phyloP scores from a whole-genome alignment of 2,113 vertebrate genomes.

The Turdus rufiventris region DNA sequence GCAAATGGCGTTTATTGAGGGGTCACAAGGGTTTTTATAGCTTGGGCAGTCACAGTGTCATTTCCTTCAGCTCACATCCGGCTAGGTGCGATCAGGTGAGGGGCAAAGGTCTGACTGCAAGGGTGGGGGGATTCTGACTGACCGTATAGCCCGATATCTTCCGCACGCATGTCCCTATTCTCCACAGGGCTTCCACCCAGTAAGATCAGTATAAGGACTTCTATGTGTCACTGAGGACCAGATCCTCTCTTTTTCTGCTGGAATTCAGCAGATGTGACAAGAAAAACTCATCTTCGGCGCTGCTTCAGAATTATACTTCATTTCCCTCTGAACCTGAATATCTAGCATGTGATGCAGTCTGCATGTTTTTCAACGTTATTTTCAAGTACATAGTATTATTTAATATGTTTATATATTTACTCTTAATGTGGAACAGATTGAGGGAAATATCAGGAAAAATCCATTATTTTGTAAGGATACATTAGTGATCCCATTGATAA shows the following conservation, averaged over 20 bases:
- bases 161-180: too few relatives aligned
- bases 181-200: neutral
- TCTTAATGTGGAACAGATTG: neutral
- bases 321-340: neutral
- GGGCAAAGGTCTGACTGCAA: too few relatives aligned
- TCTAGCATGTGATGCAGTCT: neutral
- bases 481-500: neutral
- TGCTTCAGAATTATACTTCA: neutral
- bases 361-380: neutral
- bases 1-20: too few relatives aligned
- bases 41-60: too few relatives aligned
- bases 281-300: neutral
- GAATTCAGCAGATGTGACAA: rapidly evolving
- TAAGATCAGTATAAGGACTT: neutral
- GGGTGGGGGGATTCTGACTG: too few relatives aligned
- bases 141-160: too few relatives aligned
- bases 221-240: neutral
- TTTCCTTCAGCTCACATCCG: too few relatives aligned
- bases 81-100: too few relatives aligned
- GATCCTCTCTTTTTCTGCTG: neutral
- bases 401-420: neutral
- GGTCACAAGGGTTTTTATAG: too few relatives aligned
- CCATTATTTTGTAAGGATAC: neutral
- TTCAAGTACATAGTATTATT: neutral
- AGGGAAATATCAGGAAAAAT: neutral